phyloP scores from a whole-genome alignment of 2,797 vertebrate genomes.

The Onychomys torridus region DNA sequence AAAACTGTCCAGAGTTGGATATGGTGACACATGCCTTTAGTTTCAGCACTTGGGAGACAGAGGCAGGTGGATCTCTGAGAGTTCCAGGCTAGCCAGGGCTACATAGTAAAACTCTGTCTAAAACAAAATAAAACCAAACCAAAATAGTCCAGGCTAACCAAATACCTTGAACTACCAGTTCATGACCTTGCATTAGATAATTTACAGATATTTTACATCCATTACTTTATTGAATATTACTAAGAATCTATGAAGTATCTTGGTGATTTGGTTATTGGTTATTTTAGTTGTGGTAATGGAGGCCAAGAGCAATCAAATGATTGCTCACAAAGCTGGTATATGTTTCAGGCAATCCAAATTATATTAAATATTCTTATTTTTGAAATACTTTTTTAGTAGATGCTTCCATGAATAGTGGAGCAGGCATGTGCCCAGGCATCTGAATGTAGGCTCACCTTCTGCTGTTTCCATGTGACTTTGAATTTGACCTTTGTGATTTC shows the following conservation, averaged over 20 bases:
- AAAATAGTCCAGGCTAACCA: background rate
- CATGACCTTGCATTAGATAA: background rate
- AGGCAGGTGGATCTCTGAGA: background rate
- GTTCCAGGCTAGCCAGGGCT: background rate
- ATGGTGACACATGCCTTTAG: background rate
- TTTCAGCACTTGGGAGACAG: background rate
- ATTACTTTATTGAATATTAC: background rate
- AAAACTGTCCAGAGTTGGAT: background rate
- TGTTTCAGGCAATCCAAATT: background rate
- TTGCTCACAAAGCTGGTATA: background rate
- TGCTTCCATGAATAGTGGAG: background rate
- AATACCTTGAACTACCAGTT: background rate
- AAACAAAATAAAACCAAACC: background rate
- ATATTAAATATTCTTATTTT: background rate
- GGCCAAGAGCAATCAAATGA: background rate
- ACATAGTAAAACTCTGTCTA: background rate
- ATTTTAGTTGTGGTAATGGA: constrained; percentile 38
- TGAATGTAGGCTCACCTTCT: background rate
- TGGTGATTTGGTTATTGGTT: constrained; percentile 26
- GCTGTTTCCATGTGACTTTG: background rate
- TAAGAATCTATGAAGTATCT: background rate
- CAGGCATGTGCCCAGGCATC: background rate
- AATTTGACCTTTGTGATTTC: background rate
- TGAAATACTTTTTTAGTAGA: background rate
- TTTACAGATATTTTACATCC: background rate